A percentile compares a stretch with the other conserved stretches of the same genome.
These are phyloP conservation scores for Microcebus tavaratra DNA, from an alignment of 2,113 vertebrate genomes.

Conservation along the genomic window DNA sequence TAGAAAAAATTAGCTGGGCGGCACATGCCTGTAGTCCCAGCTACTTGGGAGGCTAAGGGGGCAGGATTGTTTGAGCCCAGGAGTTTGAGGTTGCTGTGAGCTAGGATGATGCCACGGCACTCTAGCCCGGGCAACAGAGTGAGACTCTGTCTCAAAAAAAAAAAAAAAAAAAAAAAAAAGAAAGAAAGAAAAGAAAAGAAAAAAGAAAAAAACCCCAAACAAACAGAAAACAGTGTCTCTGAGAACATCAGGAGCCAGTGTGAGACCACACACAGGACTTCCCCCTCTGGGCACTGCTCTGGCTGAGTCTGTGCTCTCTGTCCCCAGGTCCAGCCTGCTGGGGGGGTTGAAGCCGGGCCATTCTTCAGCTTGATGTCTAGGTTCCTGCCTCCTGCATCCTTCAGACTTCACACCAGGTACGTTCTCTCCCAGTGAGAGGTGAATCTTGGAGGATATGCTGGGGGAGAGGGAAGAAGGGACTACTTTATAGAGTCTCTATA, in stretches of 20 bases:
- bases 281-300: background rate
- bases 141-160: too few relatives aligned
- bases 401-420: background rate
- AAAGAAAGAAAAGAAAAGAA: too few relatives aligned
- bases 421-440: background rate
- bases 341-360: background rate
- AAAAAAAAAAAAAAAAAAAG: too few relatives aligned
- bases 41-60: too few relatives aligned
- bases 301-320: background rate
- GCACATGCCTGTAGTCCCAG: too few relatives aligned
- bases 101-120: too few relatives aligned
- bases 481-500: background rate
- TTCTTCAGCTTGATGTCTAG: background rate
- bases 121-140: too few relatives aligned
- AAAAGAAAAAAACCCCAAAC: too few relatives aligned
- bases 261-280: background rate
- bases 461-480: background rate
- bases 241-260: background rate
- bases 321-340: background rate
- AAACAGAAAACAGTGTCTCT: background rate
- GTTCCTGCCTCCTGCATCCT: background rate
- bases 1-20: too few relatives aligned
- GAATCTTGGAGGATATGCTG: background rate
- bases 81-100: too few relatives aligned
- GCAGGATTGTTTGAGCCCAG: too few relatives aligned